Evolutionary conservation across 1,140 invertebrate genomes (phyloP).

Genomic region (Heliconius melpomene): DNA sequence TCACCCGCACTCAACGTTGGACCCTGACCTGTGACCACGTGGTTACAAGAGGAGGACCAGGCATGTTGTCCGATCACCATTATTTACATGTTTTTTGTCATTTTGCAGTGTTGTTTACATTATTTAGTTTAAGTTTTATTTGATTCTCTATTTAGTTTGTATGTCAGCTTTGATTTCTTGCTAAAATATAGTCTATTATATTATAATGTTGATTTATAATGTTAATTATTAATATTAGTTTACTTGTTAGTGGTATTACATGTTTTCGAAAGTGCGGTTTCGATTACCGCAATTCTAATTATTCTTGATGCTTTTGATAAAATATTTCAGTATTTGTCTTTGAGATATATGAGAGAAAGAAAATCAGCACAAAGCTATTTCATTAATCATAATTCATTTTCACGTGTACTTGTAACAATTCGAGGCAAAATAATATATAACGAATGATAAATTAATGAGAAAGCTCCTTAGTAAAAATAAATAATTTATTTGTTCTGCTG

Average conservation of each 20-base stretch:
- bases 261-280: not conserved
- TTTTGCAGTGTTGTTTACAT: not conserved
- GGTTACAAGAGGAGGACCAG: not conserved
- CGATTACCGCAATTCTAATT: not conserved
- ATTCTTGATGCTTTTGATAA: not conserved
- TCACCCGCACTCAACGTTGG: not conserved
- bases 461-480: no score
- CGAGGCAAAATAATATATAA: not conserved
- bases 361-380: not conserved
- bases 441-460: not conserved
- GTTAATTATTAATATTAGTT: not conserved
- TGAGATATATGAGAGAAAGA: not conserved
- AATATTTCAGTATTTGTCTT: not conserved
- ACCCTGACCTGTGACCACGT: not conserved
- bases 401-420: not conserved
- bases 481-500: not conserved
- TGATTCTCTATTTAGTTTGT: not conserved
- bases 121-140: not conserved
- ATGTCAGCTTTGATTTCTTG: not conserved
- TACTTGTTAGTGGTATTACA: not conserved
- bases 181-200: not conserved
- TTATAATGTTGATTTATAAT: not conserved
- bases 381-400: conserved; percentile 1
- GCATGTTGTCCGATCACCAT: not conserved
- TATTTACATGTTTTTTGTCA: conserved; percentile 2